These are phyloP conservation scores for Monodelphis domestica DNA, from an alignment of 2,797 vertebrate genomes.

Conservation along the genomic window DNA sequence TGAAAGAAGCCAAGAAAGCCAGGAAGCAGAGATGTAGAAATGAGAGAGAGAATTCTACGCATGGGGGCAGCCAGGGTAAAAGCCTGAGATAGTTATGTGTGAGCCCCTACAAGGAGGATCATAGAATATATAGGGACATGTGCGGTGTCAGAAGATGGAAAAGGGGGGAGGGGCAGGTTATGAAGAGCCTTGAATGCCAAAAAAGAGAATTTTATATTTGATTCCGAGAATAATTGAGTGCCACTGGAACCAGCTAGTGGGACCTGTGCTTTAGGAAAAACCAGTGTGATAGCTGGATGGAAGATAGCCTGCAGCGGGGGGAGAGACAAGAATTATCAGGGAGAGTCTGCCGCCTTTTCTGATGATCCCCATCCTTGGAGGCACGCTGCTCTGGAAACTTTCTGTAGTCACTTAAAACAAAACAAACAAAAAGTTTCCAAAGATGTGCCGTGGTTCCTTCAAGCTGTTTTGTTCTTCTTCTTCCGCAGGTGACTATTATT, in stretches of 20 bases:
- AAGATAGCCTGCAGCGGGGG: not conserved
- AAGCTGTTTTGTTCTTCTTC: conserved; percentile 42
- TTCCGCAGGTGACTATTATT: conserved; percentile 93
- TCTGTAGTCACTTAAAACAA: not conserved
- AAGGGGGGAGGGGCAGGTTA: not conserved
- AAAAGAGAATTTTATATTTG: not conserved
- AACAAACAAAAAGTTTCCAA: not conserved
- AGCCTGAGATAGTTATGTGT: not conserved
- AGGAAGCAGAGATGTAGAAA: not conserved
- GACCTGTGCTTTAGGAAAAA: not conserved
- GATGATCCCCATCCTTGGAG: not conserved
- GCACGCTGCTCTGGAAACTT: not conserved
- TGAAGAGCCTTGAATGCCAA: not conserved
- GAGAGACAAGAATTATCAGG: not conserved
- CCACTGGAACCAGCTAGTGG: not conserved
- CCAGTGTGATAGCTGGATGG: not conserved
- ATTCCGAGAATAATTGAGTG: not conserved
- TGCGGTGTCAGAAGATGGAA: not conserved
- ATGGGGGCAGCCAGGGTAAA: not conserved
- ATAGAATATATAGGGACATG: not conserved
- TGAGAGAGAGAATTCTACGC: not conserved
- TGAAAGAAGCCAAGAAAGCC: not conserved
- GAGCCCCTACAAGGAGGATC: not conserved
- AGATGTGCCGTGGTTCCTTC: not conserved
- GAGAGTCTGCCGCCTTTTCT: not conserved